Base-by-base conservation (phyloP, 1,140 invertebrate species). In the Brachionus asplanchnoidis region DNA sequence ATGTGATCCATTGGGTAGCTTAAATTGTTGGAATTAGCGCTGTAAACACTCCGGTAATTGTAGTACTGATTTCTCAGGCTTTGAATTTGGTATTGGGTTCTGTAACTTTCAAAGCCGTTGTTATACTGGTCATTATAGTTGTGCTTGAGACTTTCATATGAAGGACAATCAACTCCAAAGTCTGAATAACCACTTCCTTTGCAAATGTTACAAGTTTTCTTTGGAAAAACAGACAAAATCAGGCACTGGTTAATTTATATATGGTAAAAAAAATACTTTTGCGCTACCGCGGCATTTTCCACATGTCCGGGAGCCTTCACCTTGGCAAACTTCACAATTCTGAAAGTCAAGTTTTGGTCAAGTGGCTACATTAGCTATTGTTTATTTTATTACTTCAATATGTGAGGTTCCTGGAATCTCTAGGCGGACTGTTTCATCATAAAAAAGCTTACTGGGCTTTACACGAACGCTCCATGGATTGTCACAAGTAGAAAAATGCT, bases 361-460 rank as follows among this genome's bases (percentile, higher is more conserved):
- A 77, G 23, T n/a, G 32, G 32, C 7, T 36, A 50, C 9, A 28
- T 50, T 44, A 20, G 17, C 3, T n/a, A 20, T 20, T 44, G 11
- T 50, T 50, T 23, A 17, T 11, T 2, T 36, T 7, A 12, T 50
- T 77, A 77, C 73, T 12, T 77, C 42, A 36, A 77, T 77, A 9
- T 77, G 42, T n/a, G 73, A 77, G 23, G 73, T 77, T 26, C 44
- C 44, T 23, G 73, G 73, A 14, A 77, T 77, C 53, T 77, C 73
- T 11, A 77, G 2, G 42, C 32, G 42, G 28, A 77, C 20, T 50
- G 20, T 77, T 77, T 77, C 73, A 77, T 77, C 26, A 23, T 14
- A 20, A 77, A 77, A 77, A 26, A 77, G 40, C 42, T 23, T 46
- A 36, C 11, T 77, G 5, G 73, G 73, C 20, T 77, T 77, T 12